These are phyloP conservation scores for Falco naumanni DNA, from an alignment of 2,797 vertebrate genomes.

Conservation along the genomic window DNA sequence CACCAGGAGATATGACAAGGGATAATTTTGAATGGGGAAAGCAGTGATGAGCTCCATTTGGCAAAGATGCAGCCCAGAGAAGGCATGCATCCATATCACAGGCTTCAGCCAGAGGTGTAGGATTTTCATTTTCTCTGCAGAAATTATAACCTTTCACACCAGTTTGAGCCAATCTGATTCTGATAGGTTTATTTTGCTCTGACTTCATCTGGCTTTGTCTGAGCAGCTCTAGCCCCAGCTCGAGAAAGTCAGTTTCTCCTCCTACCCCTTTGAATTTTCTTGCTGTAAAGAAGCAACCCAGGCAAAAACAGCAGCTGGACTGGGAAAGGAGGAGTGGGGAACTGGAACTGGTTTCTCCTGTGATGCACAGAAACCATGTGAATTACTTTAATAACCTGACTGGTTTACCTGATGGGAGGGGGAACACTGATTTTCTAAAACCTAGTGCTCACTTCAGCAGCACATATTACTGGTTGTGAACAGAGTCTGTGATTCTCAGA, in stretches of 20 bases:
- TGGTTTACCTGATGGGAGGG: neutral
- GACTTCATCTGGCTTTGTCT: neutral
- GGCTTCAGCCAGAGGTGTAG: neutral
- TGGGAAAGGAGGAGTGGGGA: neutral
- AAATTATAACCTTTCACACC: neutral
- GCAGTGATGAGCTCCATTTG: neutral
- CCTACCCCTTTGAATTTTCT: neutral
- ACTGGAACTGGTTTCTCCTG: neutral
- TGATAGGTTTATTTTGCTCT: neutral
- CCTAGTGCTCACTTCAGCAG: neutral
- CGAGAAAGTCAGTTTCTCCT: neutral
- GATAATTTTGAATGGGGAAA: constrained; percentile 26
- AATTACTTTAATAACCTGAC: neutral
- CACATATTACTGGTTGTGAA: neutral
- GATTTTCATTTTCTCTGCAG: neutral
- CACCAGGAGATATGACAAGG: neutral
- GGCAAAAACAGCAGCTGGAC: neutral
- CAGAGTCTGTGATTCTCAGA: neutral
- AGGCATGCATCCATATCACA: neutral
- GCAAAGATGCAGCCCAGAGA: neutral
- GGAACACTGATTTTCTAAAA: neutral
- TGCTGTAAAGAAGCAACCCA: neutral
- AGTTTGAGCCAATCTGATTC: neutral
- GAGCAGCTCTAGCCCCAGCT: neutral
- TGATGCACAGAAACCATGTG: neutral